Evolutionary conservation across 2,113 vertebrate genomes (phyloP).

Genomic region (Halcyon malimbica): DNA sequence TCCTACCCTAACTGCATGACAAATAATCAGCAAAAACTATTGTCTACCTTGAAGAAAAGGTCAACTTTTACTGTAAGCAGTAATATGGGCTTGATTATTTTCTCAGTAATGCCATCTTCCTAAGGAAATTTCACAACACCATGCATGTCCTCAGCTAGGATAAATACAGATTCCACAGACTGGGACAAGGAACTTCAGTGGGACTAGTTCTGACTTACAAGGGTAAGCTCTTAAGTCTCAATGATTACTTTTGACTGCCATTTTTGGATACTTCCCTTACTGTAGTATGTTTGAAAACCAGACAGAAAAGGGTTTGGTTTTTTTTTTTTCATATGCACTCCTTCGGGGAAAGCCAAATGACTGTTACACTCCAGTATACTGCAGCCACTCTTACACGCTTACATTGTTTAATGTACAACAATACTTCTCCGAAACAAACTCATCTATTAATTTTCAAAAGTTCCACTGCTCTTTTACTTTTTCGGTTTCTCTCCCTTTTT

Average conservation of each 20-base stretch:
- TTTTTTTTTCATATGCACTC: background rate
- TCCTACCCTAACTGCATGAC: background rate
- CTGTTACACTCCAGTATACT: background rate
- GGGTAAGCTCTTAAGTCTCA: background rate
- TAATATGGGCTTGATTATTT: background rate
- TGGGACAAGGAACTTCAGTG: background rate
- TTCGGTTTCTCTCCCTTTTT: background rate
- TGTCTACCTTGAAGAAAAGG: background rate
- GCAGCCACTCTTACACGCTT: background rate
- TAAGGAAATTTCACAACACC: background rate
- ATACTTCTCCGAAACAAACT: background rate
- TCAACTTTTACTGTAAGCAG: background rate
- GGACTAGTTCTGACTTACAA: background rate
- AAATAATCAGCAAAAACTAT: background rate
- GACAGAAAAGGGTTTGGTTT: background rate
- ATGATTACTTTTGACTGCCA: background rate
- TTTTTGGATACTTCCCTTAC: background rate
- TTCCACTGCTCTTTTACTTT: background rate
- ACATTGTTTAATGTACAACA: background rate
- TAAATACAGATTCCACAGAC: background rate
- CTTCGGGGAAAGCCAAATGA: background rate
- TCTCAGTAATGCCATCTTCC: background rate
- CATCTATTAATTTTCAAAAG: background rate
- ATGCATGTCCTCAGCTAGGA: background rate
- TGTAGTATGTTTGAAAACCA: background rate